These are phyloP conservation scores for Campoletis sonorensis DNA, from an alignment of 1,140 invertebrate genomes.

Conservation along the genomic window DNA sequence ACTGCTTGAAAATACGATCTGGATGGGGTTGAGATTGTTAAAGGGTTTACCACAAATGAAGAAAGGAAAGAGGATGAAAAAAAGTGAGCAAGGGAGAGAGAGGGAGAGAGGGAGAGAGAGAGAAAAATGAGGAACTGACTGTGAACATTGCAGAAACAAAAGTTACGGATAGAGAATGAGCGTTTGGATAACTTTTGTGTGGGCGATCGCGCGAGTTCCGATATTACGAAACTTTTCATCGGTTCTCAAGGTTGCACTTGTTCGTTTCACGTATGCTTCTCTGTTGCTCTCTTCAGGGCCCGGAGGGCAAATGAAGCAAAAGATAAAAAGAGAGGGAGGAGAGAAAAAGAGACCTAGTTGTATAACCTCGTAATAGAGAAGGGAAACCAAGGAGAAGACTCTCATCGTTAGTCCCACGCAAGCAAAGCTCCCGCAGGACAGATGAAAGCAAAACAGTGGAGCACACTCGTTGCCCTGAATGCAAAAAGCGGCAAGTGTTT, in stretches of 20 bases:
- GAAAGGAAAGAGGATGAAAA: neutral
- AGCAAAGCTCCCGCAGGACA: slow-evolving; percentile 56
- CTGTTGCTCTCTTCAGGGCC: slow-evolving; percentile 39
- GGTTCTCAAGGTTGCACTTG: slow-evolving; percentile 53
- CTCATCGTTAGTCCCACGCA: slow-evolving; percentile 30
- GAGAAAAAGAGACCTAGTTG: slow-evolving; percentile 1
- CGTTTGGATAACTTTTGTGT: slow-evolving; percentile 45
- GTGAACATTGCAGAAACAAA: slow-evolving; percentile 13
- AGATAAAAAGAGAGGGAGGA: neutral
- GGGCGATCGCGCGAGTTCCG: slow-evolving; percentile 51
- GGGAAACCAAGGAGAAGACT: slow-evolving; percentile 7
- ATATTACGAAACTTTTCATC: slow-evolving; percentile 74
- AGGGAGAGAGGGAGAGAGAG: neutral
- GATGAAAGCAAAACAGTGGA: slow-evolving; percentile 65
- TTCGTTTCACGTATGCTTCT: slow-evolving; percentile 13
- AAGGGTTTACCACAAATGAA: neutral
- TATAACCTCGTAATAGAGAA: slow-evolving; percentile 12
- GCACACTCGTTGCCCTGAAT: slow-evolving; percentile 55
- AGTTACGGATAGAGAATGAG: slow-evolving; percentile 36
- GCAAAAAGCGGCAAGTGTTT: slow-evolving; percentile 55
- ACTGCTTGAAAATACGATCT: neutral
- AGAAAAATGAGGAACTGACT: slow-evolving; percentile 35
- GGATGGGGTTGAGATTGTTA: neutral
- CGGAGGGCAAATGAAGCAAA: slow-evolving; percentile 39
- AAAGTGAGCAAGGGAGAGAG: too few relatives aligned